Conservation (phyloP, 1,140 invertebrate genomes). For the Ruditapes philippinarum region DNA sequence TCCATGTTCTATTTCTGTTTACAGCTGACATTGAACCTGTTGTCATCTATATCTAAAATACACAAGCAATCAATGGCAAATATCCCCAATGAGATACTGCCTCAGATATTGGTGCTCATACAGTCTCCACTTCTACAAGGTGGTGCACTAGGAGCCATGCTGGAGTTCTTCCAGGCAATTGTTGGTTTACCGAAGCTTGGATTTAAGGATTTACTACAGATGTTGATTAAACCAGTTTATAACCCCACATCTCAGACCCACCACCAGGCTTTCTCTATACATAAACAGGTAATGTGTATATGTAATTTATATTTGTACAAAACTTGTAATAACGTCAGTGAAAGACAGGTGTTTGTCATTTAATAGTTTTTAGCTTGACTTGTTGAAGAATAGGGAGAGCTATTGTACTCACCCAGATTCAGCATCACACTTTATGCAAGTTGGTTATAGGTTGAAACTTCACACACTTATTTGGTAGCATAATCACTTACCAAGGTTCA, state of each 20-base stretch:
- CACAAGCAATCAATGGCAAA: conserved; percentile 86
- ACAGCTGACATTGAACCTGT: conserved; percentile 87
- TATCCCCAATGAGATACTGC: conserved; percentile 89
- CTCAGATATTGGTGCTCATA: conserved; percentile 95
- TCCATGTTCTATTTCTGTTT: no score
- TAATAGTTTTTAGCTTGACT: no score
- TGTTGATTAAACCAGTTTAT: conserved; percentile 86
- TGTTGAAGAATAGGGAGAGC: no score
- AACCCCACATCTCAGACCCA: conserved; percentile 71
- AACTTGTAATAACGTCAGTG: no score
- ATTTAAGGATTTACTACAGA: conserved; percentile 92
- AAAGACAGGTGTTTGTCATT: no score
- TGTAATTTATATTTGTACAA: no score
- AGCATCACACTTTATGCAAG: no score
- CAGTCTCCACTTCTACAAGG: conserved; percentile 96
- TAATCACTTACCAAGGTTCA: no score
- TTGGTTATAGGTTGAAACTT: no score
- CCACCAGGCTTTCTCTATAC: conserved; percentile 81
- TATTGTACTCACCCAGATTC: no score
- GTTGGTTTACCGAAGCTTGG: conserved; percentile 94
- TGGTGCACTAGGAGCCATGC: conserved; percentile 94
- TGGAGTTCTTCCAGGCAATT: conserved; percentile 96
- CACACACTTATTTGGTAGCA: no score
- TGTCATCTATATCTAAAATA: conserved; percentile 87
- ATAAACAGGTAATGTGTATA: conserved; percentile 88